Evolutionary conservation across 2,888 invertebrate species (phyloP).

Genomic region (Drosophila sordidula): DNA sequence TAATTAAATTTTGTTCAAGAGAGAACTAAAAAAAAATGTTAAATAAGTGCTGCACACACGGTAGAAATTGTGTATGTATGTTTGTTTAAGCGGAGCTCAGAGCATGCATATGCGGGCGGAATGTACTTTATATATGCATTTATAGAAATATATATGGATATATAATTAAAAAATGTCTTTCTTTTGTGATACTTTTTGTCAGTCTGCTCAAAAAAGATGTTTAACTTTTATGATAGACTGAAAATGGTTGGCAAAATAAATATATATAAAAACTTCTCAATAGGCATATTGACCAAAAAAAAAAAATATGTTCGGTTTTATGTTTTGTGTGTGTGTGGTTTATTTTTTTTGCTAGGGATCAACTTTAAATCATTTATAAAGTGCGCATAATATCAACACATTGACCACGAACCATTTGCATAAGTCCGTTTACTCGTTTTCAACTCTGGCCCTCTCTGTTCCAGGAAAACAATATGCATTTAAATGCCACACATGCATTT

Average conservation of each 20-base stretch:
- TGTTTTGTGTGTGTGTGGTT: neutral
- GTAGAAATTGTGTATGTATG: slow-evolving; percentile 9
- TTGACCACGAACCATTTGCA: slow-evolving; percentile 40
- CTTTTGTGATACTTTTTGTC: slow-evolving; percentile 6
- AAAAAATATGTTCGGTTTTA: neutral
- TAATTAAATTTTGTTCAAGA: slow-evolving; percentile 57
- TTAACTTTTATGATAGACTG: slow-evolving; percentile 15
- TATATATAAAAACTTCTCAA: neutral
- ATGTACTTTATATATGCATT: neutral
- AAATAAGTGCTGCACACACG: slow-evolving; percentile 13
- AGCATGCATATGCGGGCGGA: slow-evolving; percentile 7
- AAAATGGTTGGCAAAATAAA: neutral
- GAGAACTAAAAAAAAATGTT: slow-evolving; percentile 10
- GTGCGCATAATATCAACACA: slow-evolving; percentile 51
- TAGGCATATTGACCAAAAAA: neutral
- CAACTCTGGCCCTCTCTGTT: neutral
- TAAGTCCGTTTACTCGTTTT: slow-evolving; percentile 19
- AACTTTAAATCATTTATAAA: slow-evolving; percentile 38
- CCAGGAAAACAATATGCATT: slow-evolving; percentile 46
- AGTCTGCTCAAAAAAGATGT: slow-evolving; percentile 2
- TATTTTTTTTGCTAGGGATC: slow-evolving; percentile 8
- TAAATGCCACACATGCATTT: slow-evolving; percentile 51
- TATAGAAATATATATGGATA: neutral
- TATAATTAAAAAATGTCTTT: slow-evolving; percentile 4
- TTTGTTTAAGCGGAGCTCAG: slow-evolving; percentile 26